Evolutionary conservation across 2,113 vertebrate species (phyloP).

Genomic region (Caranx melampygus): DNA sequence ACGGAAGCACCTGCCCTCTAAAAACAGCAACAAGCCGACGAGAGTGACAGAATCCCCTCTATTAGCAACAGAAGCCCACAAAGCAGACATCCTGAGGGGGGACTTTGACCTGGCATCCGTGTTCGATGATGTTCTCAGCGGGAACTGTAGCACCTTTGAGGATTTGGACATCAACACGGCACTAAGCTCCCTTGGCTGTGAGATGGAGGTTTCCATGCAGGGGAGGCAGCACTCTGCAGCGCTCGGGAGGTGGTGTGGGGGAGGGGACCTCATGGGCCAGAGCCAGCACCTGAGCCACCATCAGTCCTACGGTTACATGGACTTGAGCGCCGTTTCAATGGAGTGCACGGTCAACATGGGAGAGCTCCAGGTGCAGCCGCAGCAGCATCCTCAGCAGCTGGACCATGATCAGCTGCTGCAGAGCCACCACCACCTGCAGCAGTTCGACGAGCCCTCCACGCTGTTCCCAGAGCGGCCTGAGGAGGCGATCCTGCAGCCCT

Average conservation of each 20-base stretch:
- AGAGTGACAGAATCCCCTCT: constrained; percentile 79
- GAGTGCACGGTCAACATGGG: constrained; percentile 67
- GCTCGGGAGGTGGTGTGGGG: constrained; percentile 75
- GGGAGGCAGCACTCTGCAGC: constrained; percentile 69
- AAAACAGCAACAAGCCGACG: constrained; percentile 64
- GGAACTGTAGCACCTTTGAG: constrained; percentile 86
- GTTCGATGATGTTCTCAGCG: constrained; percentile 84
- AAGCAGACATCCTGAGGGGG: constrained; percentile 78
- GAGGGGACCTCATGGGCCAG: constrained; percentile 59
- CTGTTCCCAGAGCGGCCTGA: constrained; percentile 79
- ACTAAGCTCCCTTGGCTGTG: constrained; percentile 84
- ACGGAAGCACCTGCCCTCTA: constrained; percentile 77
- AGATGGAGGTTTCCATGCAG: constrained; percentile 79
- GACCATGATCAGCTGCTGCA: constrained; percentile 79
- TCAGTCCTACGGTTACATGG: constrained; percentile 79
- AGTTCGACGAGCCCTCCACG: constrained; percentile 78
- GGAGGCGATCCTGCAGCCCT: constrained; percentile 78
- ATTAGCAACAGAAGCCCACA: constrained; percentile 76
- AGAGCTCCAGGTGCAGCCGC: constrained; percentile 65
- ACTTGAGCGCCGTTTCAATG: constrained; percentile 54
- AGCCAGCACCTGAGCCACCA: constrained; percentile 68
- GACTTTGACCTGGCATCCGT: constrained; percentile 85
- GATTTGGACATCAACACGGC: constrained; percentile 87
- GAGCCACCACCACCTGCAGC: constrained; percentile 70
- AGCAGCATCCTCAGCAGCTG: constrained; percentile 69